A percentile compares a stretch with the other conserved stretches of the same genome.
phyloP scores from a whole-genome alignment of 2,113 vertebrate genomes.

The Mionectes macconnelli region DNA sequence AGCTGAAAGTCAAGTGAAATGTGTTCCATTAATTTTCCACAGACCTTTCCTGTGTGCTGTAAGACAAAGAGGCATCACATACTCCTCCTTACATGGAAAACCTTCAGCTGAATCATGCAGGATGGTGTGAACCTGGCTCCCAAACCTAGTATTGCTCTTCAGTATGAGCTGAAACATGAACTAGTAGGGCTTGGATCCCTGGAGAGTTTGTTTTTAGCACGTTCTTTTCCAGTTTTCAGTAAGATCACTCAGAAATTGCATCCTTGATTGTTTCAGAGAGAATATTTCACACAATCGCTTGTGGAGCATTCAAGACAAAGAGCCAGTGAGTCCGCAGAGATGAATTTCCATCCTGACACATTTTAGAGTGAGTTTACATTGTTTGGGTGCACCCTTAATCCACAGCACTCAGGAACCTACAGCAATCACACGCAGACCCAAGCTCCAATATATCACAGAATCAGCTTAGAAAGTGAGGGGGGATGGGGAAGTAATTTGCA shows the following conservation, averaged over 20 bases:
- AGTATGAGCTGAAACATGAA: background rate
- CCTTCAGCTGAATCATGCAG: background rate
- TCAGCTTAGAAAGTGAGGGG: background rate
- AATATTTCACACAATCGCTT: background rate
- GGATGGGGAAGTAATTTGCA: background rate
- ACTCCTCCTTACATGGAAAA: background rate
- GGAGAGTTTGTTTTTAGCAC: background rate
- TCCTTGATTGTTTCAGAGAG: background rate
- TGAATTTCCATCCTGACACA: background rate
- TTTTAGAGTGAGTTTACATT: background rate
- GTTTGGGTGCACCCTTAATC: background rate
- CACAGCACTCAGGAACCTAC: background rate
- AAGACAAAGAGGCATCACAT: background rate
- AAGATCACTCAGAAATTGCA: background rate
- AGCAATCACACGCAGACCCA: background rate
- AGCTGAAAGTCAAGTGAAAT: background rate
- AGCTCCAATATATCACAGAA: background rate
- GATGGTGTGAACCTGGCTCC: background rate
- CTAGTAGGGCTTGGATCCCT: background rate
- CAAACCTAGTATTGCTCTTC: background rate
- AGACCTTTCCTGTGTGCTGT: background rate
- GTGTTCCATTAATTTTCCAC: background rate
- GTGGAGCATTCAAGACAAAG: background rate
- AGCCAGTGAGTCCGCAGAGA: background rate
- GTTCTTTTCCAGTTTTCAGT: background rate